phyloP scores from a whole-genome alignment of 2,797 vertebrate species.

The Takifugu ocellatus region DNA sequence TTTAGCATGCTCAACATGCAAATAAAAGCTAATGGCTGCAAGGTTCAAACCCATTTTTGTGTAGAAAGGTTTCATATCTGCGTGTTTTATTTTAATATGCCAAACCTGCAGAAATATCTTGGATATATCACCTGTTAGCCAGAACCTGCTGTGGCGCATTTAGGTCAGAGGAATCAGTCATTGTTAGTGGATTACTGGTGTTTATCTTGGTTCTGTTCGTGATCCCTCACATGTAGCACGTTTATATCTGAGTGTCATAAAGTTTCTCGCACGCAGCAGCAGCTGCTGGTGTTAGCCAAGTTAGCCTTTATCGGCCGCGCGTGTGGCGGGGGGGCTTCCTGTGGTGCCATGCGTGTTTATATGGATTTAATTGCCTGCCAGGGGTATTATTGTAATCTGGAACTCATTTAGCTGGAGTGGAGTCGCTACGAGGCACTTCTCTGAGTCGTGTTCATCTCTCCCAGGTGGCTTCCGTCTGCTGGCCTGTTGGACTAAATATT shows the following conservation, averaged over 20 bases:
- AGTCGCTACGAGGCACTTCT: constrained; percentile 52
- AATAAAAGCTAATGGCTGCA: too few relatives aligned
- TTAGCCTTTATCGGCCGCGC: constrained; percentile 29
- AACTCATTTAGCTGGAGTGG: constrained; percentile 58
- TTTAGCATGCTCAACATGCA: too few relatives aligned
- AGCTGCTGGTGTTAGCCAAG: too few relatives aligned
- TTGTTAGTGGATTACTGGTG: constrained; percentile 35
- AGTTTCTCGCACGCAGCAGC: too few relatives aligned
- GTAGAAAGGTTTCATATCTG: too few relatives aligned
- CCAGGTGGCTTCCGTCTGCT: constrained; percentile 34
- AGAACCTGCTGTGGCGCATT: too few relatives aligned
- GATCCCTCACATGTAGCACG: not conserved
- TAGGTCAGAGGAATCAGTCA: too few relatives aligned
- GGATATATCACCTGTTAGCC: too few relatives aligned
- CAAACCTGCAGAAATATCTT: too few relatives aligned
- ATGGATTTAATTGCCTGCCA: constrained; percentile 61
- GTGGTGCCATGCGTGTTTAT: constrained; percentile 66
- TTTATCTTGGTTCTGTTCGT: constrained; percentile 67
- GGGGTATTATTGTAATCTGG: constrained; percentile 72
- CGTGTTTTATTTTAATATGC: too few relatives aligned
- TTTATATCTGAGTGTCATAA: too few relatives aligned
- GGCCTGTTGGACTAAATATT: constrained; percentile 38
- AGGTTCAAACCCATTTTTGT: too few relatives aligned
- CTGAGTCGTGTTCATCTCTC: constrained; percentile 42
- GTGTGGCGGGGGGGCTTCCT: constrained; percentile 28